Evolutionary conservation across 2,113 vertebrate species (phyloP), one percentile per base, ranked within the genome.

Genomic region (Beaufortia kweichowensis): DNA sequence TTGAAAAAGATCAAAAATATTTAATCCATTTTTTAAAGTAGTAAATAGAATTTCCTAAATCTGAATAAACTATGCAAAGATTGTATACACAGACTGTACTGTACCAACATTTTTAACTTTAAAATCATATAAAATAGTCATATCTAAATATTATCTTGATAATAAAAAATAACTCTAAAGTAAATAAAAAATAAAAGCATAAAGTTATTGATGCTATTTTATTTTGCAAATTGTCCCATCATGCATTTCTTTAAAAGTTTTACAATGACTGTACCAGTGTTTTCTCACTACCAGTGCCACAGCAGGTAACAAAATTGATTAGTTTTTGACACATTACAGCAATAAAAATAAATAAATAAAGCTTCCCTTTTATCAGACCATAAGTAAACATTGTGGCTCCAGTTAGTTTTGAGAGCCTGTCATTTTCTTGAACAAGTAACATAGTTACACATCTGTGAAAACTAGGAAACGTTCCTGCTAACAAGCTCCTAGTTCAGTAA

Each of bases 401-500:
- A 26, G 59, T n/a, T 74, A 26, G 53, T 61, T 75, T 59, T 46
- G 9, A 69, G 23, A 68, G 57, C 33, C 57, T 43, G 33, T 73
- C 35, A 21, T 21, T 43, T 72, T 71, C 56, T 71, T 11, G 19
- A 60, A 29, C 53, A 62, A 56, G 11, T 77, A 76, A 79, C 78
- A 31, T 35, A 70, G 75, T 70, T 77, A 73, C 66, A 75, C 81
- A 83, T 87, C 81, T 87, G 84, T 82, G 64, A 75, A 78, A 85
- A 85, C 75, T 75, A 70, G 75, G 85, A 87, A 86, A 79, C 57
- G 8, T 66, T 46, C 67, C 71, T 46, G 76, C 73, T 74, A 76
- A 80, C 77, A 80, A 77, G 77, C 66, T 75, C 63, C 56, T 75
- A 19, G 73, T 63, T 89, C 81, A 84, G 85, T 89, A 87, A 90